Evolutionary conservation across 2,797 vertebrate species (phyloP), one percentile per base, ranked within the genome.

Genomic region (Pyrrhura leucotis): DNA sequence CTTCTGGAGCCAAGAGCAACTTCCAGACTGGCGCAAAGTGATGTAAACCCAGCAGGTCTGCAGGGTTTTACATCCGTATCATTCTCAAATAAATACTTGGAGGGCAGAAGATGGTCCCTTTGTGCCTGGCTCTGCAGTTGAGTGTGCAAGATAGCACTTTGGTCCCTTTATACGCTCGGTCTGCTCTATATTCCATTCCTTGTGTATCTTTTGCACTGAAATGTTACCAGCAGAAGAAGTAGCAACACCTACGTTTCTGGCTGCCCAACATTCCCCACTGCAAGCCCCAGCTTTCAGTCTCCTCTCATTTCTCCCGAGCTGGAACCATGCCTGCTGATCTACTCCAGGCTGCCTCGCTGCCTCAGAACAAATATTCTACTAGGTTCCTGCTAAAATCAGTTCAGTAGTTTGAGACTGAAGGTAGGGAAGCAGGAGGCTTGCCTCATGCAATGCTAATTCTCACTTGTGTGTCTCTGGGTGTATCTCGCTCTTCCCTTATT

Each of bases 361-460:
- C 42, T 79, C 1, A 2, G 76, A 89, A 63, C 45, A 85, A 73
- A 83, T 39, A 58, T 66, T 88, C 79, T 76, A 73, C 48, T 62
- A 83, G 47, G 75, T 80, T 95, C 73, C 68, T 90, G 88, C 79
- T 76, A 72, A 69, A 85, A 88, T 65, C 83, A 11, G 21, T 25
- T 73, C 65, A 68, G 59, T 37, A 45, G 12, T 19, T n/a, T 20
- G 40, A 87, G 79, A 11, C 17, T 33, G 63, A 76, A 81, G 74
- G 25, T 72, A 28, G 12, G 28, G 73, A 50, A n/a, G 39, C 44
- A 78, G 78, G 62, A 71, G 17, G 50, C 33, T 90, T 80, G 47
- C 56, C 39, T 88, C 42, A 45, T 37, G 10, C 73, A 71, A 31
- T 14, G 29, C 62, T 78, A 47, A 51, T 68, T 56, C 79, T 40